Percentiles rank a stretch among this genome's conserved stretches.
Conservation (phyloP, 1,140 invertebrate genomes). For the Lasaia peninsularis region DNA sequence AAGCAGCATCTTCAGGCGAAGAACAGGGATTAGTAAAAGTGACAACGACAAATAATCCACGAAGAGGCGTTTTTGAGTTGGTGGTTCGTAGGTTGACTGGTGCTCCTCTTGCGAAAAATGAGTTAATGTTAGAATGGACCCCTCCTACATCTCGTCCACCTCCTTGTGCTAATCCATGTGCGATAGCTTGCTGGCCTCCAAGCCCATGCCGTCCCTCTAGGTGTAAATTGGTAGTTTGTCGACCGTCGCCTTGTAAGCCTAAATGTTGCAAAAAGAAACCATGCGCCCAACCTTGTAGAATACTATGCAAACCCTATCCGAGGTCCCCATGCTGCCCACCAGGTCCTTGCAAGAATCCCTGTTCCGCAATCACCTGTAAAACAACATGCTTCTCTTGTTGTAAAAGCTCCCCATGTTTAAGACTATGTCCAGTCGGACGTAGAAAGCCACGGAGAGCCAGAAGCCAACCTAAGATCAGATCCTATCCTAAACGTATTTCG, state of each 20-base stretch:
- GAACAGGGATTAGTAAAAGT: slow-evolving; percentile 53
- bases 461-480: slow-evolving; percentile 49
- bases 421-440: slow-evolving; percentile 46
- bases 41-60: slow-evolving; percentile 49
- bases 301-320: slow-evolving; percentile 19
- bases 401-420: slow-evolving; percentile 48
- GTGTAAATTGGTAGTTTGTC: slow-evolving; percentile 47
- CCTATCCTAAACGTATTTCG: slow-evolving; percentile 46
- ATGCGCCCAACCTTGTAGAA: slow-evolving; percentile 31
- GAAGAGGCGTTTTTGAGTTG: slow-evolving; percentile 66
- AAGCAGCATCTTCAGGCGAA: slow-evolving; percentile 38
- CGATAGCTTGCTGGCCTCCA: slow-evolving; percentile 29
- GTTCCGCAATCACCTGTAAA: slow-evolving; percentile 20
- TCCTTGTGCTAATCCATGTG: slow-evolving; percentile 38
- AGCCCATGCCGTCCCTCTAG: slow-evolving; percentile 38
- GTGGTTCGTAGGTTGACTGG: slow-evolving; percentile 58
- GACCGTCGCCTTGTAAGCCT: slow-evolving; percentile 36
- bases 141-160: slow-evolving; percentile 45
- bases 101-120: slow-evolving; percentile 61
- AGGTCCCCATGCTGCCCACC: slow-evolving; percentile 22
- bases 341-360: slow-evolving; percentile 23
- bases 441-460: slow-evolving; percentile 34
- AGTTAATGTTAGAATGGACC: slow-evolving; percentile 66
- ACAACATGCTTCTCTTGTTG: slow-evolving; percentile 29
- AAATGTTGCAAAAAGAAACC: slow-evolving; percentile 40